Conservation (phyloP, 2,797 vertebrate species). For the Danio kyathit region DNA sequence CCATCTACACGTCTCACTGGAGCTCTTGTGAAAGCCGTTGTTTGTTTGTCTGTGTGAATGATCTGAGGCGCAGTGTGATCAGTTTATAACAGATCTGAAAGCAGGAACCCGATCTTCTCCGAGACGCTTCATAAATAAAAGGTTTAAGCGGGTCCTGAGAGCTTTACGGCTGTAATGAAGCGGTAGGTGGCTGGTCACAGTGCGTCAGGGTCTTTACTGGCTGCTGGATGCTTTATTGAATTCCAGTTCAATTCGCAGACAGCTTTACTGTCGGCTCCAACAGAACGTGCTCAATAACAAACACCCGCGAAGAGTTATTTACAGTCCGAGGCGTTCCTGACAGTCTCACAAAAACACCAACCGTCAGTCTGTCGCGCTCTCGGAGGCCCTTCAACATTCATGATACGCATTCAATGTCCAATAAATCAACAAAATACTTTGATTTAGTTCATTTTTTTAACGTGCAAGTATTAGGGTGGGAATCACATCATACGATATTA, state of each 20-base stretch:
- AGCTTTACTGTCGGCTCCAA: constrained; percentile 73
- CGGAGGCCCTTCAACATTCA: background rate
- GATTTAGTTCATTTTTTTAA: no score
- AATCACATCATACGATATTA: no score
- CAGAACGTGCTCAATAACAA: constrained; percentile 71
- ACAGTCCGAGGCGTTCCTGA: constrained; percentile 52
- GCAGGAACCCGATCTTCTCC: constrained; percentile 31
- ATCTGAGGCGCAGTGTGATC: constrained; percentile 23
- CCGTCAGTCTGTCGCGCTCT: constrained; percentile 2
- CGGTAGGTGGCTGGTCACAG: constrained; percentile 65
- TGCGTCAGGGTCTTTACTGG: constrained; percentile 66
- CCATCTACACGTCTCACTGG: background rate
- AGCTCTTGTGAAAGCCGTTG: constrained; percentile 46
- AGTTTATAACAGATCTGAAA: constrained; percentile 16
- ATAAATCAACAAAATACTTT: no score
- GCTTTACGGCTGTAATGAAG: constrained; percentile 63
- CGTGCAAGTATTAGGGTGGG: no score
- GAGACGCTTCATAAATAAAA: constrained; percentile 25
- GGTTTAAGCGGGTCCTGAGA: constrained; percentile 43
- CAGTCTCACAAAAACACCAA: constrained; percentile 9
- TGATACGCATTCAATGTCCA: background rate
- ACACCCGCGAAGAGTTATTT: constrained; percentile 70
- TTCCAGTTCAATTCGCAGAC: constrained; percentile 71
- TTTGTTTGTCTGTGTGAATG: constrained; percentile 24
- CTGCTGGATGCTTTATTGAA: constrained; percentile 71